Evolutionary conservation across 2,888 invertebrate species (phyloP), one percentile per base, ranked within the genome.

Genomic region (Leptopilina syphax): DNA sequence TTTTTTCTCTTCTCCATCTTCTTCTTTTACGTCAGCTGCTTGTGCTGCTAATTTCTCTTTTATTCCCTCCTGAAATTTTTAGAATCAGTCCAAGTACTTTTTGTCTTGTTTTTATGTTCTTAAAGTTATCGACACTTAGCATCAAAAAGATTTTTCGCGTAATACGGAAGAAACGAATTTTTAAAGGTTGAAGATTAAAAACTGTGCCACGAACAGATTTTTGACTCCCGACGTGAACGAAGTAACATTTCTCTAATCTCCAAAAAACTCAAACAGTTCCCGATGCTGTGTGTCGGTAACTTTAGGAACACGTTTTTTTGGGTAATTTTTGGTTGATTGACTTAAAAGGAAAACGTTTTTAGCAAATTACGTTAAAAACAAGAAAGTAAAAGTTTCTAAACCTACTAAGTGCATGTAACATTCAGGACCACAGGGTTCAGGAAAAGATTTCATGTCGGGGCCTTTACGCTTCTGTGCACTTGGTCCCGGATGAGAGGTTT

Each of bases 401-500:
- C 93, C 93, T 92, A 97, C 97, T 94, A 98, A 92, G 87, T 97
- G 94, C 95, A 98, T 96, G 88, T 96, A 98, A 92, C 98, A 98
- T 87, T 96, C 95, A 50, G 95, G 91, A 10, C 98, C 96, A 91
- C 98, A 98, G 0, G 98, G 96, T 85, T 97, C 97, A 0, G 95
- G 93, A 89, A 97, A 96, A 3, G 96, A 94, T 91, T 97, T 97
- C 83, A 98, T 93, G 89, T 98, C 98, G 0, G 97, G 97, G 34
- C 97, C 97, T 90, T 97, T 96, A 77, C 98, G 94, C 91, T 96
- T 97, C 86, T 96, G 95, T 87, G 97, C 94, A 93, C 97, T 98
- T 2, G 98, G 98, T 47, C 97, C 96, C 0, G 98, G 97, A 92
- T 98, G 97, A 89, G 97, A 97, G 50, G 96, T 96, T 93, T 97